Evolutionary conservation across 2,797 vertebrate genomes (phyloP).

Genomic region (Sciaenops ocellatus): DNA sequence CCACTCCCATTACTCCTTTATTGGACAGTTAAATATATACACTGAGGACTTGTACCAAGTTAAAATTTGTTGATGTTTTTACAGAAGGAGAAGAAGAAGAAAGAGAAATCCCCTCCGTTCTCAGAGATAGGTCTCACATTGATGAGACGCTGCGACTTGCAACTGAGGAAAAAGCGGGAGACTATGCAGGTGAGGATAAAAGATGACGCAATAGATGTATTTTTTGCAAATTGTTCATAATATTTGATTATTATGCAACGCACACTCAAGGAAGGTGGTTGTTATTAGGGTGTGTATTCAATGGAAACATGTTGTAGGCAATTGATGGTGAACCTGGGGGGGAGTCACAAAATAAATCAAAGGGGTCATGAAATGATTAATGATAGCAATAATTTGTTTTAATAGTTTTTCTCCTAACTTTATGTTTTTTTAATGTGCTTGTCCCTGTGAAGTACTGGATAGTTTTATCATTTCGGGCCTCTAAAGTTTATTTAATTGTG

Average conservation of each 20-base stretch:
- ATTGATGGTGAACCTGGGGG: neutral
- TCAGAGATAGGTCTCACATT: conserved; percentile 95
- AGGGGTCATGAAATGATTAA: neutral
- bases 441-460: neutral
- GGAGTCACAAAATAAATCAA: neutral
- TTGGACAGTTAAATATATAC: neutral
- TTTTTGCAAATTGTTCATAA: neutral
- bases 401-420: neutral
- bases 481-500: neutral
- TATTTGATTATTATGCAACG: conserved; percentile 4
- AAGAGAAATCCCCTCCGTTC: conserved; percentile 80
- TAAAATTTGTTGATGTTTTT: conserved; percentile 47
- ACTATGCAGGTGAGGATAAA: conserved; percentile 90
- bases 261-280: neutral
- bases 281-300: neutral
- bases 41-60: neutral
- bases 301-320: neutral
- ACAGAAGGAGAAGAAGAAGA: conserved; percentile 83
- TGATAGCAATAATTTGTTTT: neutral
- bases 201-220: neutral
- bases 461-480: too few relatives aligned
- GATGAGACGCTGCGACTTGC: conserved; percentile 95
- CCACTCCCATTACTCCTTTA: neutral
- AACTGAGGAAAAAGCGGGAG: conserved; percentile 89
- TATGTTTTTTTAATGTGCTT: neutral